Evolutionary conservation across 2,113 vertebrate genomes (phyloP).

Genomic region (Opisthocomus hoazin): DNA sequence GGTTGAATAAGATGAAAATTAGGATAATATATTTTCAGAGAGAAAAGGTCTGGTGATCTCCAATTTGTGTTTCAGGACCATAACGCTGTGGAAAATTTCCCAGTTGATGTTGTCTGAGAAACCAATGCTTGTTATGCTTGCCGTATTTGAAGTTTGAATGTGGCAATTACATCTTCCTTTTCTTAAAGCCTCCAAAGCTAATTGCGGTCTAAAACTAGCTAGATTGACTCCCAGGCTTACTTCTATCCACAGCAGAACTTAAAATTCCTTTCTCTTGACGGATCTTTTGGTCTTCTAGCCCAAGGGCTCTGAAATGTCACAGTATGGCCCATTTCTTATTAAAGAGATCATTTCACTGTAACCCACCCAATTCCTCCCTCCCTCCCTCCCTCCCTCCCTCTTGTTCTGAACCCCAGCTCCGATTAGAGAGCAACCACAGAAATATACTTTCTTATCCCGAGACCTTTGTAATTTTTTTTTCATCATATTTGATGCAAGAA

Average conservation of each 20-base stretch:
- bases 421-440: neutral
- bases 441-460: neutral
- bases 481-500: neutral
- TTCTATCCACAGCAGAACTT: neutral
- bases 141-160: neutral
- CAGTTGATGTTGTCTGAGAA: constrained; percentile 26
- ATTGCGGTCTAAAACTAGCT: neutral
- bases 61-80: constrained; percentile 22
- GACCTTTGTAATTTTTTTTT: neutral
- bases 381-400: neutral
- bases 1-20: constrained; percentile 58
- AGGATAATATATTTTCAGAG: constrained; percentile 54
- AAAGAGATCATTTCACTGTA: neutral
- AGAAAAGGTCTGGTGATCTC: neutral
- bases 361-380: neutral
- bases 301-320: constrained; percentile 27
- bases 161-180: constrained; percentile 2
- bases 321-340: constrained; percentile 1
- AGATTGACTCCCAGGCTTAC: neutral
- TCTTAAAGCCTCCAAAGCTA: constrained; percentile 9
- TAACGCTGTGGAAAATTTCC: constrained; percentile 18
- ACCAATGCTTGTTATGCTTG: neutral
- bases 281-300: constrained; percentile 42
- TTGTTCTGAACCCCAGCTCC: neutral
- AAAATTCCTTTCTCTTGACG: constrained; percentile 40